These are phyloP conservation scores for Gobio occitaniae DNA, from an alignment of 2,797 vertebrate genomes.

Conservation along the genomic window DNA sequence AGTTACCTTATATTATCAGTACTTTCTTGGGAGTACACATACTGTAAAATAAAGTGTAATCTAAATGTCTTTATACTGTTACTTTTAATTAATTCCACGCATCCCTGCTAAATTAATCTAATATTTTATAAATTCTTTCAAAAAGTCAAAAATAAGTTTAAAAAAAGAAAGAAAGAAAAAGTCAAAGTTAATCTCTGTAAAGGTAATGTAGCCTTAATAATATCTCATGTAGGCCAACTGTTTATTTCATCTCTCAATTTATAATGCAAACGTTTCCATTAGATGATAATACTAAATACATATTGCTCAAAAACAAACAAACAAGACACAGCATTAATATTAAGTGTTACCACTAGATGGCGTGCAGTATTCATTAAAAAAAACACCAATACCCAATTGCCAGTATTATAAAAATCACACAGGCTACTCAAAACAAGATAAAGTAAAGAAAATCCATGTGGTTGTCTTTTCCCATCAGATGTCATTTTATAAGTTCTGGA, in stretches of 20 bases:
- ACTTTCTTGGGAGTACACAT: too few relatives aligned
- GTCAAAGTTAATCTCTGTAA: background rate
- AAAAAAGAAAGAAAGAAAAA: background rate
- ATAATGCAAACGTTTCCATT: background rate
- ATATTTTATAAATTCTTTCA: background rate
- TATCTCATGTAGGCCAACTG: too few relatives aligned
- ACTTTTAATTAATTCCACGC: background rate
- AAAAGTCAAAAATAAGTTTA: background rate
- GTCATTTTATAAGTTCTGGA: background rate
- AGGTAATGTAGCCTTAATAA: background rate
- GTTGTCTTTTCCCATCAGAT: background rate
- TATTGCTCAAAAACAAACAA: background rate
- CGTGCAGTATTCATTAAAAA: background rate
- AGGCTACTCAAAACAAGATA: background rate
- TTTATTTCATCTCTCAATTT: background rate
- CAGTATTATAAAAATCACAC: background rate
- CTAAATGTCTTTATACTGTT: background rate
- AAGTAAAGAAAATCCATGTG: too few relatives aligned
- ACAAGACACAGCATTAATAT: background rate
- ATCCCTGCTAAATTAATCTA: background rate
- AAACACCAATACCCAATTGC: background rate
- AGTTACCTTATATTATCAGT: too few relatives aligned
- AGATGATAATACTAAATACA: background rate
- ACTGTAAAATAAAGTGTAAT: too few relatives aligned
- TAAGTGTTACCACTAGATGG: constrained; percentile 4